Evolutionary conservation across 2,113 vertebrate species (phyloP).

Genomic region (Rostratula benghalensis): DNA sequence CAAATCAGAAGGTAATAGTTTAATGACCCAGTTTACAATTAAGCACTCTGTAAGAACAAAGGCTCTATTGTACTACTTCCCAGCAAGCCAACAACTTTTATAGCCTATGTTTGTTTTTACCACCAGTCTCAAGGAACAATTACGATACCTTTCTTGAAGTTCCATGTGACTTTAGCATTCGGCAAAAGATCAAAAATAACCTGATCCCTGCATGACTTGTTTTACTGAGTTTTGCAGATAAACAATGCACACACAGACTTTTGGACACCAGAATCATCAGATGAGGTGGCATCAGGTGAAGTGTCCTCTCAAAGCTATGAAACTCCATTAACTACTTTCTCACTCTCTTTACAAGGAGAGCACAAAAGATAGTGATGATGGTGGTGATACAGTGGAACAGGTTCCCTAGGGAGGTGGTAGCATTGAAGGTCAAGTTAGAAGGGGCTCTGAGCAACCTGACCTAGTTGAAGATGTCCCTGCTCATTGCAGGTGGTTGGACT

Average conservation of each 20-base stretch:
- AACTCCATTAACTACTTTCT: background rate
- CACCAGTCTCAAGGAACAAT: background rate
- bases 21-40: constrained; percentile 47
- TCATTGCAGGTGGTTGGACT: background rate
- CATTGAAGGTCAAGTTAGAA: background rate
- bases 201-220: background rate
- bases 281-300: background rate
- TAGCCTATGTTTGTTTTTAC: constrained; percentile 48
- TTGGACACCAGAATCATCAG: background rate
- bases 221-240: background rate
- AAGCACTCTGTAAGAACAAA: constrained; percentile 29
- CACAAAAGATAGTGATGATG: background rate
- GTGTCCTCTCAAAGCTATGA: background rate
- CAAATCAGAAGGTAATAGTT: constrained; percentile 33
- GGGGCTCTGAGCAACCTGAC: background rate
- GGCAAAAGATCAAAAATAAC: background rate
- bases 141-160: background rate
- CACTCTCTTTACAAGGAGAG: background rate
- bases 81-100: constrained; percentile 29
- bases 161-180: background rate
- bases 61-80: constrained; percentile 13
- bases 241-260: background rate
- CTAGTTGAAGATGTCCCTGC: background rate
- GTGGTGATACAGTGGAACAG: background rate
- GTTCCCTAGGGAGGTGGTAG: background rate